Evolutionary conservation across 2,797 vertebrate genomes (phyloP).

Genomic region (Hydrolagus colliei): DNA sequence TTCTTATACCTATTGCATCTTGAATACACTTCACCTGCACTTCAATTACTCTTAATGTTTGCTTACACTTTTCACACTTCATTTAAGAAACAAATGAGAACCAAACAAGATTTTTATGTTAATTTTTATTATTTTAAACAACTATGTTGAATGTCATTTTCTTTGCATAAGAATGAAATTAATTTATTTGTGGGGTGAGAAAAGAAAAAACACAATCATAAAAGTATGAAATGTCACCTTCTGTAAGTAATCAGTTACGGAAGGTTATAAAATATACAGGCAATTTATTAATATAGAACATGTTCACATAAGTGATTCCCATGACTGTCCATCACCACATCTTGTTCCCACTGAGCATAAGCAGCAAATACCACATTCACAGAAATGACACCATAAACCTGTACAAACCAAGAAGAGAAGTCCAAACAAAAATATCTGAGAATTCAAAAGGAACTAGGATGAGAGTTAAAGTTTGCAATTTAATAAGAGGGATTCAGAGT

Average conservation of each 20-base stretch:
- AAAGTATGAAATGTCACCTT: slow-evolving; percentile 19
- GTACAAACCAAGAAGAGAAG: not conserved
- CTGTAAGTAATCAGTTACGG: slow-evolving; percentile 15
- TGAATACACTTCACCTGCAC: too few relatives aligned
- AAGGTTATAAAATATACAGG: slow-evolving; percentile 9
- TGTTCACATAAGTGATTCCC: slow-evolving; percentile 5
- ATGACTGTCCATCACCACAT: not conserved
- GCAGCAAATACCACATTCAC: slow-evolving; percentile 20
- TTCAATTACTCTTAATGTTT: too few relatives aligned
- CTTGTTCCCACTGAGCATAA: slow-evolving; percentile 27
- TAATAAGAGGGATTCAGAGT: not conserved
- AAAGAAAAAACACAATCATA: not conserved
- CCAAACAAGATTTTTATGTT: slow-evolving; percentile 15
- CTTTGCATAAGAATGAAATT: slow-evolving; percentile 28
- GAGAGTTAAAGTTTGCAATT: not conserved
- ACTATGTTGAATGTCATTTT: slow-evolving; percentile 28
- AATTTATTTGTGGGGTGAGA: not conserved
- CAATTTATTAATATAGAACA: slow-evolving; percentile 2
- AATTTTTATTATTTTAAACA: slow-evolving; percentile 31
- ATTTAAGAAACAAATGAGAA: too few relatives aligned
- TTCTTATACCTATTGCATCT: too few relatives aligned
- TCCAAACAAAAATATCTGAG: not conserved
- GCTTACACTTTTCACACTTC: too few relatives aligned
- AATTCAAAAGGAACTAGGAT: not conserved
- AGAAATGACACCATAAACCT: slow-evolving; percentile 14